These are phyloP conservation scores for Lepidochitona cinerea DNA, from an alignment of 2,888 invertebrate species.

Conservation along the genomic window DNA sequence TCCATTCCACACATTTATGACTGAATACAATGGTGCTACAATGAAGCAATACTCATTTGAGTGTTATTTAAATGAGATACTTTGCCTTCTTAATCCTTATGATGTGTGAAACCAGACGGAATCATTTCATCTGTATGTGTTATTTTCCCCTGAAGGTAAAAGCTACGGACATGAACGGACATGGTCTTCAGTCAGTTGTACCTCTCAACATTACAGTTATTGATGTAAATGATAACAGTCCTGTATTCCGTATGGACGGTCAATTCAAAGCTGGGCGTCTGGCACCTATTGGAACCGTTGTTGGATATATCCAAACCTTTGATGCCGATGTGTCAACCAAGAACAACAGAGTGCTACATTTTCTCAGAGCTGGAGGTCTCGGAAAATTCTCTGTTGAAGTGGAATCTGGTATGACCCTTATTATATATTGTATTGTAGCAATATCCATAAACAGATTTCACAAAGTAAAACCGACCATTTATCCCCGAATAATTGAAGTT, in stretches of 20 bases:
- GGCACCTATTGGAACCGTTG: neutral
- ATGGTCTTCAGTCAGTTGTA: neutral
- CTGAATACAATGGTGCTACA: no score
- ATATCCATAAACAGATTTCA: no score
- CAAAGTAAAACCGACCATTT: no score
- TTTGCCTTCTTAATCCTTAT: no score
- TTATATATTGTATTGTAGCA: no score
- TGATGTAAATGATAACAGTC: conserved; percentile 29
- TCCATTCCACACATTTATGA: no score
- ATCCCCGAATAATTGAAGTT: no score
- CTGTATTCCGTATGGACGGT: conserved; percentile 8
- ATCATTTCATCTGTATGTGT: neutral
- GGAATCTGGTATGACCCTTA: conserved; percentile 25
- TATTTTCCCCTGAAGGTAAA: no score
- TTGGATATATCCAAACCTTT: conserved; percentile 10
- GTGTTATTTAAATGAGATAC: no score
- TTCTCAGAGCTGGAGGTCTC: conserved; percentile 20
- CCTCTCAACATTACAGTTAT: conserved; percentile 13
- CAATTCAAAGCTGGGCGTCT: conserved; percentile 5
- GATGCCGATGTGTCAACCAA: conserved; percentile 16
- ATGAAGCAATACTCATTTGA: no score
- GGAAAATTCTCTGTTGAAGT: conserved; percentile 22
- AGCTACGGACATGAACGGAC: conserved; percentile 13
- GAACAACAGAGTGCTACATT: conserved; percentile 18
- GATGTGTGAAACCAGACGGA: no score